Conservation (phyloP, 2,113 vertebrate species). For the Noctilio leporinus region DNA sequence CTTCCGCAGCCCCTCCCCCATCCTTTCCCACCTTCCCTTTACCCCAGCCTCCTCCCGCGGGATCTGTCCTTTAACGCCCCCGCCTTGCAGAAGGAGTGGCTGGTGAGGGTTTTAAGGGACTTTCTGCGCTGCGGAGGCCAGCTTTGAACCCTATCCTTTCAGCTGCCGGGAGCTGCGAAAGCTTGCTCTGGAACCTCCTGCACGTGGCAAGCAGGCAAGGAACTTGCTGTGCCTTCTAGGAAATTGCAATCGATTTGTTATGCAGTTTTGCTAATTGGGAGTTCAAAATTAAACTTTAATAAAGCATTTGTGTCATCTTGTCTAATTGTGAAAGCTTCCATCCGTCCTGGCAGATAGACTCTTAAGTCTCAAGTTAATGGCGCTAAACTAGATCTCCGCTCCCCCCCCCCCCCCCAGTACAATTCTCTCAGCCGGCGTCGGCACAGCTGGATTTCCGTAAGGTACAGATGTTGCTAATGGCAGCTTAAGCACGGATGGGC, state of each 20-base stretch:
- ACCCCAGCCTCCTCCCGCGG: no score
- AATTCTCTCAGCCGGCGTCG: constrained; percentile 52
- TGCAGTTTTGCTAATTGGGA: constrained; percentile 66
- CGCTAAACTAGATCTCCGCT: constrained; percentile 22
- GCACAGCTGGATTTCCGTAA: constrained; percentile 77
- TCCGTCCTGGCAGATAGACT: constrained; percentile 58
- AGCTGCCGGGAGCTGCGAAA: background rate
- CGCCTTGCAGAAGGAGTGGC: constrained; percentile 15
- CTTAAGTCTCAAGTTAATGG: constrained; percentile 54
- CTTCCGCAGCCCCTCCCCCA: background rate
- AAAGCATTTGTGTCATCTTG: constrained; percentile 68
- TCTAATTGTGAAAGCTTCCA: constrained; percentile 70
- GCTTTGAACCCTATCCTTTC: background rate
- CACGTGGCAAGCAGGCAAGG: constrained; percentile 59
- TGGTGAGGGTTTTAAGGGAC: constrained; percentile 18
- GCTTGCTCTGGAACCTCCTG: background rate
- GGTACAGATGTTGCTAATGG: constrained; percentile 81
- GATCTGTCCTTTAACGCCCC: background rate
- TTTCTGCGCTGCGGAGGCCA: background rate
- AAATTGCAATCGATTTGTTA: constrained; percentile 63
- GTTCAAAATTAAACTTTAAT: constrained; percentile 72
- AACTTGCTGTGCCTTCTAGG: constrained; percentile 65
- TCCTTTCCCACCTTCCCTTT: background rate
- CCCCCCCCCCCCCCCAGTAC: background rate
- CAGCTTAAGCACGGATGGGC: constrained; percentile 80